phyloP scores from a whole-genome alignment of 2,888 invertebrate species.

The Lobophora halterata region DNA sequence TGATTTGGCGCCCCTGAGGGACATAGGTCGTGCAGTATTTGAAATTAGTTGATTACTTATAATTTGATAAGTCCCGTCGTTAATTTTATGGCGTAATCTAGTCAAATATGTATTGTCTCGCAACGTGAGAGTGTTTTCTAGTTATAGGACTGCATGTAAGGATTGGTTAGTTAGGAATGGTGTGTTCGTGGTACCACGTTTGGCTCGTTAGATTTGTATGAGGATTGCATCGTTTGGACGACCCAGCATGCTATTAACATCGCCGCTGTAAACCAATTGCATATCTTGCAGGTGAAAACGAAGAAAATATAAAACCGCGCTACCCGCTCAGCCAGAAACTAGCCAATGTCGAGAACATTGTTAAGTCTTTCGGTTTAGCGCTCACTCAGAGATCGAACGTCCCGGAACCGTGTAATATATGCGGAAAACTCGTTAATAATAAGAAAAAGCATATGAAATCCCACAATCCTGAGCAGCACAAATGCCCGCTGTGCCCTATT shows the following conservation, averaged over 20 bases:
- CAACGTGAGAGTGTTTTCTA: constrained; percentile 25
- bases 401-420: constrained; percentile 81
- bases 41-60: constrained; percentile 23
- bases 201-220: constrained; percentile 16
- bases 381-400: constrained; percentile 53
- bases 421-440: constrained; percentile 84
- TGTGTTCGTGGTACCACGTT: constrained; percentile 35
- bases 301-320: constrained; percentile 71
- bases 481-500: constrained; percentile 82
- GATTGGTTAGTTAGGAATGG: constrained; percentile 32
- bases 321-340: constrained; percentile 60
- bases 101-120: constrained; percentile 19
- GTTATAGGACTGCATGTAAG: constrained; percentile 49
- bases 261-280: constrained; percentile 54
- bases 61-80: constrained; percentile 24
- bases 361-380: constrained; percentile 61
- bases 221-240: constrained; percentile 34
- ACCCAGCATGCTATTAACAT: constrained; percentile 42
- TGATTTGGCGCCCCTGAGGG: constrained; percentile 77
- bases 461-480: constrained; percentile 82
- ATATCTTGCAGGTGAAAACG: constrained; percentile 75
- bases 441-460: constrained; percentile 85
- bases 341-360: constrained; percentile 62
- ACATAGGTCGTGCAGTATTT: constrained; percentile 58
- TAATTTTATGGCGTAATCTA: constrained; percentile 19